Base-by-base conservation (phyloP, 2,113 vertebrate genomes). In the Rhinogobius similis region DNA sequence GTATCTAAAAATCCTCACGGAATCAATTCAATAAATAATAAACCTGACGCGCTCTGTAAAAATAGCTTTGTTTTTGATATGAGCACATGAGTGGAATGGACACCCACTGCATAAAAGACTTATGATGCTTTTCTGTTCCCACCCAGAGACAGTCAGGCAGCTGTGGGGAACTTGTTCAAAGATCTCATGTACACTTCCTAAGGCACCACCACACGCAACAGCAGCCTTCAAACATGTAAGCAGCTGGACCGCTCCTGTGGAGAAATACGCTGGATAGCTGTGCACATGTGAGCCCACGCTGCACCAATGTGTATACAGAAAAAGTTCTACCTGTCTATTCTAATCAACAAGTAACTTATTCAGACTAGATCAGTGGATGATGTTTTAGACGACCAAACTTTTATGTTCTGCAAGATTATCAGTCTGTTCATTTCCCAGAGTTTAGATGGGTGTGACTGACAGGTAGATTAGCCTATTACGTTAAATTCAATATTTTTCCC, bases 121-220 rank as follows among this genome's bases (percentile, higher is more conserved):
- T 50, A 69, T 48, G 65, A 38, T 14, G 12, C 55, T 26, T 24
- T 11, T 26, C 46, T 62, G 59, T 29, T 67, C 41, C 62, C 61
- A 26, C 27, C 32, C 52, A 10, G 48, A 48, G 32, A 36, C 46
- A 48, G 46, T 23, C 21, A 29, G 65, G 20, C 10, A 18, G 1
- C 29, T 66, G 64, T 32, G 23, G 39, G 32, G 44, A 18, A 32
- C 5, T 23, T 13, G 21, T 23, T 73, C 14, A 36, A 23, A 39
- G 52, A 46, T 67, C 27, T 65, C n/a, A 36, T 27, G 36, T 29
- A 10, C 55, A 58, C 61, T 63, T 63, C 68, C 52, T 13, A 38
- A 52, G 74, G 70, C 64, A 67, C 58, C 55, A 38, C 62, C 53
- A 64, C 62, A 76, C 36, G 64, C 20, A 68, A 63, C 58, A 9